Base-by-base conservation (phyloP, 2,113 vertebrate genomes). In the Eidolon helvum region DNA sequence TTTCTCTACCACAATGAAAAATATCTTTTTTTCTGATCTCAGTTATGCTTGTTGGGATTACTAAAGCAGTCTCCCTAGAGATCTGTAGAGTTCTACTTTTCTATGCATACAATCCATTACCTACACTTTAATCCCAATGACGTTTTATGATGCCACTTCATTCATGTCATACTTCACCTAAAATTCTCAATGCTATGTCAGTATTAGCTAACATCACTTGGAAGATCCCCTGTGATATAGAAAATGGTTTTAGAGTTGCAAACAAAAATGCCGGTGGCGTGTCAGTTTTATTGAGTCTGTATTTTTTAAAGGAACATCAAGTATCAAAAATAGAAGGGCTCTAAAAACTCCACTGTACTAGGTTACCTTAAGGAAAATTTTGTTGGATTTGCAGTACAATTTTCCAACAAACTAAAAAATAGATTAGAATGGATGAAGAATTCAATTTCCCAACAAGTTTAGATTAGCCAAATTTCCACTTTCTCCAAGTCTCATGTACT, bases 381-480 rank as follows among this genome's bases (percentile, higher is more conserved):
- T 99, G 95, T 99, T 99, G 74, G 99, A 99, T 96, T 96, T 98
- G 90, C 99, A 99, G 40, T 99, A 99, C 87, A 99, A 98, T 90
- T 99, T 99, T 96, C 99, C 99, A 15, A 99, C 98, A 72, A 98
- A 99, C 92, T 99, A 98, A 77, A 99, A 99, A 97, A 99, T 99
- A 24, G 99, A 99, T 53, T 99, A 98, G 53, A 98, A 97, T 87
- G 99, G 99, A 3, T 98, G 98, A 63, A 99, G 99, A 96, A 99
- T 87, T 99, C 99, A 83, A 99, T 98, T 96, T 99, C 99, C 99
- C 99, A 99, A 94, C 99, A 99, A 11, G 98, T 99, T 95, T 99
- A 97, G 9, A 99, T 99, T 95, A 99, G 94, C 99, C 99, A 99
- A 57, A 99, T 98, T 86, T 99, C 99, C 75, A 99, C 99, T 96